Percentiles rank a stretch among this genome's conserved stretches.
Conservation (phyloP, 2,113 vertebrate species). For the Mobula birostris region DNA sequence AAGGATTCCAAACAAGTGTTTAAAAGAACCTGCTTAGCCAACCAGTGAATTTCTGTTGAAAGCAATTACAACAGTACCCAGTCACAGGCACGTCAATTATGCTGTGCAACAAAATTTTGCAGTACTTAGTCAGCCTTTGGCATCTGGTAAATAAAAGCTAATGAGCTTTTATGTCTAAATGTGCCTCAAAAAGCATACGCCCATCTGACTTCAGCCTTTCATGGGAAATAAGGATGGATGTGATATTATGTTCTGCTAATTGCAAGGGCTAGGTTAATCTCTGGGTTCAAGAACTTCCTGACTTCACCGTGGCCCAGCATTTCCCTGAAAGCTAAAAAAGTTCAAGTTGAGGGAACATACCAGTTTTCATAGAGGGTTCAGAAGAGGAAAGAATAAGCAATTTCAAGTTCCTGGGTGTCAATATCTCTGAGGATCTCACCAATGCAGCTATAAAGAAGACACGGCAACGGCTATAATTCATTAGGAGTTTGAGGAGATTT, state of each 20-base stretch:
- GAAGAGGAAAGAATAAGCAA: too few relatives aligned
- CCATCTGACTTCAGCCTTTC: not conserved
- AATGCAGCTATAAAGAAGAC: too few relatives aligned
- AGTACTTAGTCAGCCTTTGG: not conserved
- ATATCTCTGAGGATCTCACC: too few relatives aligned
- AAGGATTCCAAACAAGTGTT: not conserved
- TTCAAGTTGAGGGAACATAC: too few relatives aligned
- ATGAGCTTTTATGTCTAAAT: not conserved
- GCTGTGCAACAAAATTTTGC: not conserved
- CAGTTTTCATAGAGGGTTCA: too few relatives aligned
- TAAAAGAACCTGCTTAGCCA: not conserved
- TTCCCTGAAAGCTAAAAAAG: too few relatives aligned
- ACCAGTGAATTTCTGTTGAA: not conserved
- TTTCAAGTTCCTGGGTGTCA: too few relatives aligned
- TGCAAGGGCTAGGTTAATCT: not conserved
- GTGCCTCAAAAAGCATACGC: not conserved
- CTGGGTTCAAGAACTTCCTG: not conserved
- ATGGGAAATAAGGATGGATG: not conserved
- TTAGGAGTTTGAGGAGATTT: too few relatives aligned
- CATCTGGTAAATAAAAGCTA: not conserved
- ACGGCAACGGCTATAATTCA: too few relatives aligned
- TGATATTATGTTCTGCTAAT: not conserved
- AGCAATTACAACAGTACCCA: not conserved
- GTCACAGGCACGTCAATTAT: not conserved
- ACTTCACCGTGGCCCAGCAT: not conserved